Evolutionary conservation across 2,113 vertebrate species (phyloP).

Genomic region (Rafetus swinhoei): DNA sequence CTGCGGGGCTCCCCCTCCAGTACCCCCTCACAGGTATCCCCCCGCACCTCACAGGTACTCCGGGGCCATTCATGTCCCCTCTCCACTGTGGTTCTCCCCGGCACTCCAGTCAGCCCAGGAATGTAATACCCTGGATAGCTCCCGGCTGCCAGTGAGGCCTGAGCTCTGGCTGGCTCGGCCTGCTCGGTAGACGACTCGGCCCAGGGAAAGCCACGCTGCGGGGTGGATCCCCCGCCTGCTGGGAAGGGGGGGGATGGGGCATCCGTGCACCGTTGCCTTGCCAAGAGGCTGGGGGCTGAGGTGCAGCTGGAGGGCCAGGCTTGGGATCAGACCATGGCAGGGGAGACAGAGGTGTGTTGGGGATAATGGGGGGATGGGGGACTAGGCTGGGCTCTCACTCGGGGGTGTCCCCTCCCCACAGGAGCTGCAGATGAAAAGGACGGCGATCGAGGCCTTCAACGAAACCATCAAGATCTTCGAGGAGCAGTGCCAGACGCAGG

Average conservation of each 20-base stretch:
- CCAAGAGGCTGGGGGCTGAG: background rate
- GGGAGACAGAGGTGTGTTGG: background rate
- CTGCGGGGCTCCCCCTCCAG: background rate
- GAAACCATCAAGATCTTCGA: slow-evolving; percentile 90
- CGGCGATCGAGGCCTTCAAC: slow-evolving; percentile 85
- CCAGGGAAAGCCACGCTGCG: background rate
- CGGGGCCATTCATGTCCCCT: too few species aligned
- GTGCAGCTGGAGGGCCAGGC: too few species aligned
- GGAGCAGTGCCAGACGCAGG: slow-evolving; percentile 85
- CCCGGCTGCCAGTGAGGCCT: background rate
- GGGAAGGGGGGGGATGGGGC: too few species aligned
- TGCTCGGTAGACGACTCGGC: background rate
- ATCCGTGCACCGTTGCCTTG: too few species aligned
- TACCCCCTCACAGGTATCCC: background rate
- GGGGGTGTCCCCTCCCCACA: background rate
- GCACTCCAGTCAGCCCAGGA: background rate
- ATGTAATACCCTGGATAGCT: background rate
- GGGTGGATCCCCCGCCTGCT: background rate
- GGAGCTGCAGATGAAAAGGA: slow-evolving; percentile 89
- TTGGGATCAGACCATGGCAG: background rate
- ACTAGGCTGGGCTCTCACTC: background rate
- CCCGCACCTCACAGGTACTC: background rate
- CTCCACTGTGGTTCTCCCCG: too few species aligned
- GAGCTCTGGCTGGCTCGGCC: background rate
- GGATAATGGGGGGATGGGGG: background rate